Evolutionary conservation across 2,888 invertebrate species (phyloP).

Genomic region (Tachina fera): DNA sequence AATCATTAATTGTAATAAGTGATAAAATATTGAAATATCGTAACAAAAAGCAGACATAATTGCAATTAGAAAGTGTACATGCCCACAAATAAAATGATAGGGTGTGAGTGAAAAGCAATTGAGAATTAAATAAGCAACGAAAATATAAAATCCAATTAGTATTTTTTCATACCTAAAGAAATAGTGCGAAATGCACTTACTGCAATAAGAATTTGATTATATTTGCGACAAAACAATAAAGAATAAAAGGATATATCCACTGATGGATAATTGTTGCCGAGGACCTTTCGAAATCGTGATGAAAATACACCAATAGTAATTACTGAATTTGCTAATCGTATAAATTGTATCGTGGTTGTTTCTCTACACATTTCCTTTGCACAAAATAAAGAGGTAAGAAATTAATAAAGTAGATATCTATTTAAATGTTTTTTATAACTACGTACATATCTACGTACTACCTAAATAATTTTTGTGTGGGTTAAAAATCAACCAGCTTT

Average conservation of each 20-base stretch:
- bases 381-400: conserved; percentile 57
- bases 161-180: conserved; percentile 23
- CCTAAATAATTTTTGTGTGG: conserved; percentile 34
- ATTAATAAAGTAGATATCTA: conserved; percentile 4
- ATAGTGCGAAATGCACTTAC: conserved; percentile 20
- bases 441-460: not conserved
- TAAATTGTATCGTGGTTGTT: conserved; percentile 1
- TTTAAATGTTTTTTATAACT: conserved; percentile 17
- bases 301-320: conserved; percentile 23
- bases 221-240: conserved; percentile 26
- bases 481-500: conserved; percentile 23
- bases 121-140: conserved; percentile 51
- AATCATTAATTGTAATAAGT: not conserved
- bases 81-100: conserved; percentile 37
- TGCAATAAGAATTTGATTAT: conserved; percentile 17
- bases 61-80: conserved; percentile 64
- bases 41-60: not conserved
- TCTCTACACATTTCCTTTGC: conserved; percentile 44
- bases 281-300: not conserved
- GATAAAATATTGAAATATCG: not conserved
- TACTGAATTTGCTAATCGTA: conserved; percentile 23
- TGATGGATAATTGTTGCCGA: conserved; percentile 52
- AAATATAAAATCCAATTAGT: conserved; percentile 53
- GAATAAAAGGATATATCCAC: conserved; percentile 15
- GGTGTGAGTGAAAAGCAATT: conserved; percentile 58